phyloP scores from a whole-genome alignment of 1,140 invertebrate genomes.

The Pachypeltis micranthus region DNA sequence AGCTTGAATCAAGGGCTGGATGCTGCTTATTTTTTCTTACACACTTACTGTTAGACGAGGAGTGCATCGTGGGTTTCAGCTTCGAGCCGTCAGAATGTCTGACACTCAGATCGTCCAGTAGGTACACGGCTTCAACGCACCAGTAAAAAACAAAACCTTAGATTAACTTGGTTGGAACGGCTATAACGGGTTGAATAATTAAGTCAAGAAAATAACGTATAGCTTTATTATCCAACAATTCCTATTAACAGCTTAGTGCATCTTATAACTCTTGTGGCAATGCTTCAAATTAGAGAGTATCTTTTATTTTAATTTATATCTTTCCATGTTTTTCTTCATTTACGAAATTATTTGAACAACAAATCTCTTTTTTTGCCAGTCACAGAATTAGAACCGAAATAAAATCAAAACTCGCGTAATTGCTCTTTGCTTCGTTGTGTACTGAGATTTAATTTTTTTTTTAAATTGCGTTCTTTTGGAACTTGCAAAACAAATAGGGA shows the following conservation, averaged over 20 bases:
- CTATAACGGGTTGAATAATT: too few species aligned
- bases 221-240: constrained; percentile 2
- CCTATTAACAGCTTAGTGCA: background rate
- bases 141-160: too few species aligned
- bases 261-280: background rate
- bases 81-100: too few species aligned
- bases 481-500: background rate
- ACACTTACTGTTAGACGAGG: too few species aligned
- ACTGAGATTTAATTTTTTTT: background rate
- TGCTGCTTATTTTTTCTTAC: too few species aligned
- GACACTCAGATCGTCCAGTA: too few species aligned
- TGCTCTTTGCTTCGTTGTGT: constrained; percentile 1
- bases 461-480: background rate
- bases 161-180: too few species aligned
- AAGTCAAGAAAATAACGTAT: too few species aligned
- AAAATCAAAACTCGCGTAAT: background rate
- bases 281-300: background rate
- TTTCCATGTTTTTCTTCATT: background rate
- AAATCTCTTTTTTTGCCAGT: background rate
- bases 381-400: background rate
- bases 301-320: background rate
- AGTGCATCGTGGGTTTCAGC: too few species aligned
- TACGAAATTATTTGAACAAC: background rate
- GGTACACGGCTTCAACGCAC: too few species aligned
- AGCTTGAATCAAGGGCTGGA: too few species aligned